Evolutionary conservation across 2,888 invertebrate genomes (phyloP), one percentile per base, ranked within the genome.

Genomic region (Tipula vernalis): DNA sequence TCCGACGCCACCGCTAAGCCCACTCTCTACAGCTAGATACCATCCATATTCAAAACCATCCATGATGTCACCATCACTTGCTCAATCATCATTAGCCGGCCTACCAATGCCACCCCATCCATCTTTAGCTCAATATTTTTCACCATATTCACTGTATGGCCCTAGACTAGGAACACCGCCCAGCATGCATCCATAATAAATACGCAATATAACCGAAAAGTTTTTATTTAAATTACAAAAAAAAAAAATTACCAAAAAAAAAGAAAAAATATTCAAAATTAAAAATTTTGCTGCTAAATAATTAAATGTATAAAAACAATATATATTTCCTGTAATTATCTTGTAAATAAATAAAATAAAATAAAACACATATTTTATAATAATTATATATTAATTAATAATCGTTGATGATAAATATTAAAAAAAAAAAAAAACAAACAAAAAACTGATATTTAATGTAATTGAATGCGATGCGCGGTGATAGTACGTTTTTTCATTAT

Each of bases 31-130:
- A 13, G 93, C 94, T 5, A 93, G 98, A 87, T 98, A 96, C 92
- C 98, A 98, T 92, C 98, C 98, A 0, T 98, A 98, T 90, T 94
- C 95, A 89, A 98, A 98, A 92, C 96, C 97, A 87, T 94, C 96
- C 88, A 93, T 95, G 90, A 90, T 96, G 90, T 94, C 95, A 87
- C 95, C 95, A 13, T 95, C 95, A 2, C 92, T 95, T 86, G 94
- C 94, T 87, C 93, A 94, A 89, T 93, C 95, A 88, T 87, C 88
- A 71, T 90, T 93, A 47, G 90, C 91, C 41, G 93, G 93, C 0
- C 93, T 95, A 89, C 94, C 94, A 86, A 92, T 95, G 89, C 93
- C 95, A 28, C 95, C 95, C 4, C 95, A 96, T 90, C 96, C 96
- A 10, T 95, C 96, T 28, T 92, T 96, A 88, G 95, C 96, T 4